A percentile compares a stretch with the other conserved stretches of the same genome.
Conservation (phyloP, 2,113 vertebrate species). For the Strigops habroptila region DNA sequence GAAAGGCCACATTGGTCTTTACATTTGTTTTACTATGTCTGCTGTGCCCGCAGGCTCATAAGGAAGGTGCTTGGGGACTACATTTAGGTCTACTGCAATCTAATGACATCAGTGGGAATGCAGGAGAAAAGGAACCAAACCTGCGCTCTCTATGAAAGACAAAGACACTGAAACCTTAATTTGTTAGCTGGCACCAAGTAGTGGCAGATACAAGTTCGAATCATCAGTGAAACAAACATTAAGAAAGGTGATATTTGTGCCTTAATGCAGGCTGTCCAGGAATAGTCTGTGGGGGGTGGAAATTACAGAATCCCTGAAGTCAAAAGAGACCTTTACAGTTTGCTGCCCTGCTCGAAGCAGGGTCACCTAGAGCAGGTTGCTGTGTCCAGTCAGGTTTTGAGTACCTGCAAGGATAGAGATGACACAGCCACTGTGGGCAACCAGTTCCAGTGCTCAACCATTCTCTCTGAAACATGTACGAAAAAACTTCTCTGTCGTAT, state of each 20-base stretch:
- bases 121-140: background rate
- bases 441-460: background rate
- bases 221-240: background rate
- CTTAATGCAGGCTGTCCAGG: background rate
- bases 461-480: background rate
- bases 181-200: background rate
- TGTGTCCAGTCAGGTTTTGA: background rate
- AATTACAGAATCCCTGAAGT: background rate
- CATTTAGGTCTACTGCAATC: background rate
- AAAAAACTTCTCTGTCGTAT: background rate
- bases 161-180: background rate
- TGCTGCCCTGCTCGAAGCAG: background rate
- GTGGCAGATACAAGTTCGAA: background rate
- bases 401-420: background rate
- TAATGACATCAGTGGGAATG: background rate
- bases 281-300: fast-evolving
- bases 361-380: background rate
- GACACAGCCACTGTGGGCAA: background rate
- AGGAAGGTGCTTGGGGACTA: background rate
- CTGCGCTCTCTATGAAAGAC: background rate
- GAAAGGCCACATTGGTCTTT: background rate
- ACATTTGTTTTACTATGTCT: background rate
- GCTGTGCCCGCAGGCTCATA: background rate
- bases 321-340: background rate
- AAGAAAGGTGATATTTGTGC: background rate